Evolutionary conservation across 2,797 vertebrate genomes (phyloP), one percentile per base, ranked within the genome.

Genomic region (Carapus acus): DNA sequence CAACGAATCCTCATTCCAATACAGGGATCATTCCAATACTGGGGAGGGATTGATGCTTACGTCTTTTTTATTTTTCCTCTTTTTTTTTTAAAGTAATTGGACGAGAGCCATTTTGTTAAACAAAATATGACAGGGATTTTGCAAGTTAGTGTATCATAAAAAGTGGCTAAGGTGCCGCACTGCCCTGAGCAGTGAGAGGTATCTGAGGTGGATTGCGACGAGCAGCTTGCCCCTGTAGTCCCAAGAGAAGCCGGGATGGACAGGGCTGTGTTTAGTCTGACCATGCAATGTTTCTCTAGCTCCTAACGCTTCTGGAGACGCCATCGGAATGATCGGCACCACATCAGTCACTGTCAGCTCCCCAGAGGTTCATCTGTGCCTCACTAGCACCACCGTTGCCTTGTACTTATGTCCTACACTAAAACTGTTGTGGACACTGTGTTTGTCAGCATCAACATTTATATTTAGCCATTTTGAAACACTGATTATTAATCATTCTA

Each of bases 231-330:
- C 23, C 43, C 71, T 75, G 56, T 73, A 21, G 65, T 59, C 67
- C 44, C 29, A 45, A 3, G 29, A 66, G 71, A 65, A 4, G 43
- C 47, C 9, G 2, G 18, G 39, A 48, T 46, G 69, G 74, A 71
- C 63, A 1, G 37, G 37, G 23, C 58, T 80, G 77, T 79, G 79
- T 79, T 78, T 76, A 74, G 77, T 78, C 74, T 80, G 57, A 77
- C 71, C 62, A 54, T 40, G 0, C 31, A 22, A 38, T 49, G 54
- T 54, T 63, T 53, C 65, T 62, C 37, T 61, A 59, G 56, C 78
- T 67, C 46, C 53, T 14, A 56, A 73, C 75, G 62, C 69, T 72
- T 74, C 33, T 66, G 65, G 74, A 81, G 79, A 81, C 56, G 58
- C 67, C 57, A 48, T 65, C 57, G 68, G 69, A 71, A n/a, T 62